Evolutionary conservation across 2,113 vertebrate genomes (phyloP).

Genomic region (Mormyrus lacerda): DNA sequence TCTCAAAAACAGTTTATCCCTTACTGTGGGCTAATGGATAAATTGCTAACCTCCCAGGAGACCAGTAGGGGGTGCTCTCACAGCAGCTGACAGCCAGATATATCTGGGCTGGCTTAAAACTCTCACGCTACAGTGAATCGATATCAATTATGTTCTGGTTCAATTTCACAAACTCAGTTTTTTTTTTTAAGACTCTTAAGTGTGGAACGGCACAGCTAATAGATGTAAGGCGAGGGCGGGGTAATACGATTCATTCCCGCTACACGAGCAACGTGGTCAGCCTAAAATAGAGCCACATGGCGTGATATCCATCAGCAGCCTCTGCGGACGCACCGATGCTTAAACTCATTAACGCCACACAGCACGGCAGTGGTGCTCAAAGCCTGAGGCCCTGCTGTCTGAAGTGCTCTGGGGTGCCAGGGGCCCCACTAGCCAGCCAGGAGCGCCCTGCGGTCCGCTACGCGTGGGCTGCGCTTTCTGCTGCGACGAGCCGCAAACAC

Average conservation of each 20-base stretch:
- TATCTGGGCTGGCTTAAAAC: background rate
- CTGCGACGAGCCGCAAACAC: background rate
- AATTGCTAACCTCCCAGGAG: background rate
- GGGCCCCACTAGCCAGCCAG: conserved; percentile 5
- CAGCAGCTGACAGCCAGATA: background rate
- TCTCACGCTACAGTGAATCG: background rate
- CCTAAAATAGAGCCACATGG: background rate
- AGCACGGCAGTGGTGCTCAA: background rate
- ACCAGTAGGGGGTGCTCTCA: background rate
- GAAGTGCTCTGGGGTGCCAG: background rate
- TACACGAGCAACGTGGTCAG: background rate
- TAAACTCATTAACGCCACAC: background rate
- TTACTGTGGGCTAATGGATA: background rate
- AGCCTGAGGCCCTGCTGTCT: background rate
- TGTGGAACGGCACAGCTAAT: background rate
- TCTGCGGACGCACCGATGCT: background rate
- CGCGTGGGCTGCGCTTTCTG: background rate
- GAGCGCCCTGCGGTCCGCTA: background rate
- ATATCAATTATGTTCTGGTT: background rate
- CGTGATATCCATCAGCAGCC: background rate
- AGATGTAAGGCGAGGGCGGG: background rate
- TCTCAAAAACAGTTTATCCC: background rate
- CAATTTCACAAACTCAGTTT: background rate
- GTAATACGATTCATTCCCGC: background rate
- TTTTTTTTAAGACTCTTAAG: background rate